Conservation (phyloP, 2,113 vertebrate species). For the Mustela lutreola region DNA sequence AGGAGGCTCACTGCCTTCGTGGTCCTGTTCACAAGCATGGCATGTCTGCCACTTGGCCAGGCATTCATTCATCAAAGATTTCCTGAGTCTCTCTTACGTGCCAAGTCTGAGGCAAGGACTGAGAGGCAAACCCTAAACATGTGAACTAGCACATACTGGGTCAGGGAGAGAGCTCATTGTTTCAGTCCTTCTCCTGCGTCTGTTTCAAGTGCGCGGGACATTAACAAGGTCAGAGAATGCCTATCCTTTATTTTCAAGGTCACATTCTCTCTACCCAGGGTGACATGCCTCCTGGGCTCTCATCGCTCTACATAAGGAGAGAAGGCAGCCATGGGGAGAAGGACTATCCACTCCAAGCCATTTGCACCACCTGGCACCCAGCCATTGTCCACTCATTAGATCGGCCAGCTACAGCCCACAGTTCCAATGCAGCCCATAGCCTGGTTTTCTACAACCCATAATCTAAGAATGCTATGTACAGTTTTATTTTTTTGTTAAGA, state of each 20-base stretch:
- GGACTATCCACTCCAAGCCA: background rate
- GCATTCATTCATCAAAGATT: background rate
- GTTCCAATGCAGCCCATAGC: background rate
- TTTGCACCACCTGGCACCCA: background rate
- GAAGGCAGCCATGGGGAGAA: background rate
- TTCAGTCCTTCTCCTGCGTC: background rate
- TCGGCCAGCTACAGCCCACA: background rate
- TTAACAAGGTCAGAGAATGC: background rate
- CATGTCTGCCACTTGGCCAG: fast-evolving
- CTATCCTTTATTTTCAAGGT: background rate
- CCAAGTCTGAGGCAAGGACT: background rate
- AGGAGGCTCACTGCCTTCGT: background rate
- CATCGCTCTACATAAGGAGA: background rate
- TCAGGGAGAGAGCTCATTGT: background rate
- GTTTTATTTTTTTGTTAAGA: background rate
- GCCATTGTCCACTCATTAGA: background rate
- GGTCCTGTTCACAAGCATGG: background rate
- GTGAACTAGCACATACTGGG: background rate
- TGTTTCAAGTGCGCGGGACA: background rate
- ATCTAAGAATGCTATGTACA: background rate
- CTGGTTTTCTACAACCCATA: background rate
- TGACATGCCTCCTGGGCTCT: background rate
- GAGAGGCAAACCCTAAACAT: background rate
- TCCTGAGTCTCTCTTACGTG: background rate
- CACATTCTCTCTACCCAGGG: background rate